Percentiles rank a stretch among this genome's conserved stretches.
Conservation (phyloP, 2,888 invertebrate genomes). For the Cryptops parisi region DNA sequence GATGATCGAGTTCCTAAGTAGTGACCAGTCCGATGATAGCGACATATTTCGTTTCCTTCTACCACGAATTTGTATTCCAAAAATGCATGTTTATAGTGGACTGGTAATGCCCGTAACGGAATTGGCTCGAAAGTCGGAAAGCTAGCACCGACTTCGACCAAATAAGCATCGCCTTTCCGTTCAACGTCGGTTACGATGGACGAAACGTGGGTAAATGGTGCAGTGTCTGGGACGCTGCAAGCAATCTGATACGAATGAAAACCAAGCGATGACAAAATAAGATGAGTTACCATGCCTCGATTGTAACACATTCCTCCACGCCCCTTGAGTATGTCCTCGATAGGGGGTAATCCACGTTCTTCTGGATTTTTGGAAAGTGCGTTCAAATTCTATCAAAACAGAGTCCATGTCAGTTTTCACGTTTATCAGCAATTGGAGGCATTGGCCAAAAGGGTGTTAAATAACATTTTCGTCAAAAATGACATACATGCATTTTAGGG, state of each 20-base stretch:
- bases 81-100: slow-evolving; percentile 2
- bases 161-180: not conserved
- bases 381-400: no score
- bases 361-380: no score
- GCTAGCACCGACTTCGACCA: slow-evolving; percentile 7
- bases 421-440: no score
- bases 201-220: not conserved
- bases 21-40: no score
- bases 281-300: not conserved
- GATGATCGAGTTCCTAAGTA: not conserved
- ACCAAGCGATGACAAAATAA: not conserved
- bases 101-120: not conserved
- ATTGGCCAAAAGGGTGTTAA: no score
- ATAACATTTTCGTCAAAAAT: no score
- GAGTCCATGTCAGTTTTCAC: no score
- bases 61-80: slow-evolving; percentile 2
- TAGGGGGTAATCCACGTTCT: no score
- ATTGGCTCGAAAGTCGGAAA: no score
- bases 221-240: not conserved
- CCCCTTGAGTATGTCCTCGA: no score
- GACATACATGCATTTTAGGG: no score
- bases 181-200: not conserved
- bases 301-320: slow-evolving; percentile 3
- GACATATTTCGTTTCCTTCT: not conserved
- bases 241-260: not conserved